phyloP scores from a whole-genome alignment of 2,797 vertebrate species.

The Chaetophractus vellerosus region DNA sequence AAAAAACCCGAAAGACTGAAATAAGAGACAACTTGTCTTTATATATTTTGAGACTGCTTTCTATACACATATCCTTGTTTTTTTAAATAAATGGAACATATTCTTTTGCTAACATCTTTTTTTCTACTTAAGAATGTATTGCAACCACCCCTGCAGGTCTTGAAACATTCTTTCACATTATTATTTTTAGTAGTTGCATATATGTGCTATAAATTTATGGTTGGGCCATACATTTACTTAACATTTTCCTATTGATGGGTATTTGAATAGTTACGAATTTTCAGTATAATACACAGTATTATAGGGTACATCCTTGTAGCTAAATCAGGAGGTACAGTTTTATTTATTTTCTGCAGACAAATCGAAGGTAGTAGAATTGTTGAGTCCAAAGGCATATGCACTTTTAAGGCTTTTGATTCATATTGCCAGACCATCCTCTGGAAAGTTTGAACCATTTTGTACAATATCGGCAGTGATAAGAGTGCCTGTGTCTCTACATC shows the following conservation, averaged over 20 bases:
- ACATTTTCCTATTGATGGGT: not conserved
- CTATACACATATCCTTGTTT: not conserved
- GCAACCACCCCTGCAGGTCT: not conserved
- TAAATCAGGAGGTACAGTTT: not conserved
- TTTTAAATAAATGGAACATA: not conserved
- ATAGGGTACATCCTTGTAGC: not conserved
- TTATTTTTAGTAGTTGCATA: not conserved
- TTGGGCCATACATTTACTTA: not conserved
- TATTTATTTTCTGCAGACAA: conserved; percentile 10
- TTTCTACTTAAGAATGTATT: not conserved
- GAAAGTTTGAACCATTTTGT: not conserved
- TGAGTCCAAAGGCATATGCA: too few relatives aligned
- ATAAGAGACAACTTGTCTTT: not conserved
- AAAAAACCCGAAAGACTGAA: not conserved
- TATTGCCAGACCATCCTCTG: not conserved
- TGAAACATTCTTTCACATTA: not conserved
- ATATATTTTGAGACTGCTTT: conserved; percentile 15
- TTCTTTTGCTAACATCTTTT: not conserved
- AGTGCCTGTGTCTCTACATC: not conserved
- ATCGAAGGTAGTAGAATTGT: not conserved
- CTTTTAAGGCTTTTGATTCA: too few relatives aligned
- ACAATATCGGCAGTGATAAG: not conserved
- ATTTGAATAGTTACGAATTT: conserved; percentile 14
- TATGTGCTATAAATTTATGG: not conserved
- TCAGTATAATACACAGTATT: not conserved